These are phyloP conservation scores for Montipora foliosa DNA, from an alignment of 64 coral and sea anemone genomes.

Conservation along the genomic window DNA sequence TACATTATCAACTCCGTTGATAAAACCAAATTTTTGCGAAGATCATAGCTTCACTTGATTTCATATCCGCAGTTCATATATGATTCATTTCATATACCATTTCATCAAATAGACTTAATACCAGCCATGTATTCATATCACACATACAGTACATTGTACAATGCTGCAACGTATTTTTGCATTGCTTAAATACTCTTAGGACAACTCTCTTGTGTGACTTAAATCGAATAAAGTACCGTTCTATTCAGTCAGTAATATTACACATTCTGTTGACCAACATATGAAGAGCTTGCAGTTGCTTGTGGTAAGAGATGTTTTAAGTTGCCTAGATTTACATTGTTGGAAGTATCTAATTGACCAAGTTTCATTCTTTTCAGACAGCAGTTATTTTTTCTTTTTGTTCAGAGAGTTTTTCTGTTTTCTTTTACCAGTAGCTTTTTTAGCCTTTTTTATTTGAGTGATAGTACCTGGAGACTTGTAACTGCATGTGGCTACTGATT, in stretches of 20 bases:
- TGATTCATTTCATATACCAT: no score
- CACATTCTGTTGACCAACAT: background rate
- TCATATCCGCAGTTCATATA: no score
- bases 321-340: background rate
- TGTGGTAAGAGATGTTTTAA: background rate
- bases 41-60: no score
- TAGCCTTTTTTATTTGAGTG: background rate
- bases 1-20: no score
- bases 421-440: background rate
- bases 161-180: background rate
- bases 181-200: background rate
- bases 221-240: background rate
- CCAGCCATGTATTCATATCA: background rate
- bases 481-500: background rate
- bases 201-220: background rate
- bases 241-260: background rate
- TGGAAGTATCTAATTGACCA: background rate
- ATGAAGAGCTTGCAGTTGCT: background rate
- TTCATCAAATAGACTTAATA: no score
- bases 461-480: background rate
- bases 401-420: background rate
- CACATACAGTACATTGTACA: background rate
- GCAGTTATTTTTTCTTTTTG: background rate
- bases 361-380: background rate
- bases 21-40: no score